A percentile compares a stretch with the other conserved stretches of the same genome.
These are phyloP conservation scores for Holothuria leucospilota DNA, from an alignment of 53 echinoderm and acorn worm genomes.

Conservation along the genomic window DNA sequence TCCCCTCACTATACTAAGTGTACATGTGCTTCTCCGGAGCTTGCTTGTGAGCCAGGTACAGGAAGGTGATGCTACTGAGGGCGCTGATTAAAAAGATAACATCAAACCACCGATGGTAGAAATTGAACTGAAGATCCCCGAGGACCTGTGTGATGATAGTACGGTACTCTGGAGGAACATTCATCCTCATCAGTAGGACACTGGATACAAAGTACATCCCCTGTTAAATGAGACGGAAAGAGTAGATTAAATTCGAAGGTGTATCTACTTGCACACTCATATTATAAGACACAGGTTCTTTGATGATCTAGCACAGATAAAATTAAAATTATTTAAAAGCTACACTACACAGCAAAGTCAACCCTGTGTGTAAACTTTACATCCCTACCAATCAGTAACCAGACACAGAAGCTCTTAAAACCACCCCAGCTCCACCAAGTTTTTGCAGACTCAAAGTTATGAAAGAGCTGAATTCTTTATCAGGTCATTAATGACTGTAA, in stretches of 20 bases:
- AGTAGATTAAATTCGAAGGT: background rate
- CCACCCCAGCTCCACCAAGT: too few relatives aligned
- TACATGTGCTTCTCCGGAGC: conserved; percentile 83
- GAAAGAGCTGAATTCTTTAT: too few relatives aligned
- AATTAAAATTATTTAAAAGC: too few relatives aligned
- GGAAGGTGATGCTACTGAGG: conserved; percentile 92
- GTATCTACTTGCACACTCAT: background rate
- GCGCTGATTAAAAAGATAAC: conserved; percentile 98
- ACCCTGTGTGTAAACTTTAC: background rate
- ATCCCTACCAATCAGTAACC: too few relatives aligned
- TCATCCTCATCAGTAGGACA: conserved; percentile 98
- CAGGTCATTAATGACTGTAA: too few relatives aligned
- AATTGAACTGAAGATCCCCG: conserved; percentile 97
- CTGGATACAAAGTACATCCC: conserved; percentile 99
- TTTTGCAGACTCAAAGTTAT: too few relatives aligned
- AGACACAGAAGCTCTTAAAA: too few relatives aligned
- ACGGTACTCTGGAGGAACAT: conserved; percentile 92
- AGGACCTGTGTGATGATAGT: conserved; percentile 97
- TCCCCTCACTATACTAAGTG: background rate
- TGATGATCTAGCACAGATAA: too few relatives aligned
- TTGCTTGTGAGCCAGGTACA: conserved; percentile 97
- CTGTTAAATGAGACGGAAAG: conserved; percentile 32
- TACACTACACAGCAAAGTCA: too few relatives aligned
- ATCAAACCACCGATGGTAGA: conserved; percentile 99
- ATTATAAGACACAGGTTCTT: too few relatives aligned